Evolutionary conservation across 2,113 vertebrate genomes (phyloP).

Genomic region (Salvelinus sp.): DNA sequence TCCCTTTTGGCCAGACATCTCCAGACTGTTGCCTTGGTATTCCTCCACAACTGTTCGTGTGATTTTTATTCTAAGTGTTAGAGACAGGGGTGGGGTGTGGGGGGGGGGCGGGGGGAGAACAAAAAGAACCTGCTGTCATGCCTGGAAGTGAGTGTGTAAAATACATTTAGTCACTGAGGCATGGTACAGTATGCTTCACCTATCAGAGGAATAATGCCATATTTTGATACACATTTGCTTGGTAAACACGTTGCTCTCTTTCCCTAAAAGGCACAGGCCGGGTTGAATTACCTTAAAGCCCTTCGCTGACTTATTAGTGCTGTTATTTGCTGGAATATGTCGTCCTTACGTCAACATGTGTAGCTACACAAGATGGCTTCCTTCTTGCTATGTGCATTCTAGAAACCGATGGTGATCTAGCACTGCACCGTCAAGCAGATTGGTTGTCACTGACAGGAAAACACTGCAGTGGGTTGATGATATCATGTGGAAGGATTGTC

Average conservation of each 20-base stretch:
- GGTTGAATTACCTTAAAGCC: constrained; percentile 7
- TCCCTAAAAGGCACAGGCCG: constrained; percentile 11
- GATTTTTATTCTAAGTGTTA: constrained; percentile 75
- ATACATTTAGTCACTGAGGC: constrained; percentile 71
- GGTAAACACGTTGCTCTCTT: constrained; percentile 58
- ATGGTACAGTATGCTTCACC: constrained; percentile 69
- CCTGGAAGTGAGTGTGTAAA: constrained; percentile 68
- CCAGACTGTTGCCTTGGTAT: constrained; percentile 78
- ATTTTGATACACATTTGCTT: constrained; percentile 70
- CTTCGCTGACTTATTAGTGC: neutral
- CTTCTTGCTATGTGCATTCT: too few relatives aligned
- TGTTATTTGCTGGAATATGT: neutral
- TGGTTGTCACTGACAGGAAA: too few relatives aligned
- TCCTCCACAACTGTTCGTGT: constrained; percentile 70
- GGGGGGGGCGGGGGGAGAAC: constrained; percentile 38
- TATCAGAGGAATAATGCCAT: constrained; percentile 71
- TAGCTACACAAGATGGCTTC: neutral
- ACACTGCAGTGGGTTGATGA: too few relatives aligned
- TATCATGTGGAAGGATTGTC: too few relatives aligned
- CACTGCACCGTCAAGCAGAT: too few relatives aligned
- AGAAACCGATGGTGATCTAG: too few relatives aligned
- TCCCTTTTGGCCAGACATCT: constrained; percentile 90
- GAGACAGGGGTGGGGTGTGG: constrained; percentile 59
- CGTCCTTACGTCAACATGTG: neutral
- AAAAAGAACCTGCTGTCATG: constrained; percentile 69